Percentiles rank a stretch among this genome's conserved stretches.
Conservation (phyloP, 2,113 vertebrate genomes). For the Oreamnos americanus region DNA sequence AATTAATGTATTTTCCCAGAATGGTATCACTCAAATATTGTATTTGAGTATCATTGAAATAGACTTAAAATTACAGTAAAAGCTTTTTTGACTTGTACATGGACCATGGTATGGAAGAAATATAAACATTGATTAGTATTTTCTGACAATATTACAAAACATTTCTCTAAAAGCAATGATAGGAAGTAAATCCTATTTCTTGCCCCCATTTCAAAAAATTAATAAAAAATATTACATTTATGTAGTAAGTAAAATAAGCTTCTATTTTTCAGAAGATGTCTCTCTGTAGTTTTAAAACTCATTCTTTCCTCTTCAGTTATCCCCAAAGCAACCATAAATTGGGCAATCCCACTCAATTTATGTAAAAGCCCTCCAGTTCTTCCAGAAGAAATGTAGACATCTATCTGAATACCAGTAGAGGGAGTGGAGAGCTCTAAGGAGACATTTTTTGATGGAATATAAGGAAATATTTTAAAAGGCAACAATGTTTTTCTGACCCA, state of each 20-base stretch:
- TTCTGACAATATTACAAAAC: not conserved
- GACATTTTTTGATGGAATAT: not conserved
- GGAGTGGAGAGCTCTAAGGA: not conserved
- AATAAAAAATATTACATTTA: not conserved
- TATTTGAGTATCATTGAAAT: not conserved
- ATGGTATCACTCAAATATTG: not conserved
- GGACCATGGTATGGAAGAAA: not conserved
- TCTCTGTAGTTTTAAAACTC: not conserved
- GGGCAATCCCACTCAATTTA: not conserved
- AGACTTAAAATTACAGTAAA: not conserved
- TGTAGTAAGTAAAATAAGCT: not conserved
- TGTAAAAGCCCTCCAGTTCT: not conserved
- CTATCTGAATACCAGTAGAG: not conserved
- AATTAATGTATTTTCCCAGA: not conserved
- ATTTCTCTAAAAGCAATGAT: not conserved
- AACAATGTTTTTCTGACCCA: slow-evolving; percentile 29
- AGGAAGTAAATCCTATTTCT: not conserved
- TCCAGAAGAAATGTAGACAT: not conserved
- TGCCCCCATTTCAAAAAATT: not conserved
- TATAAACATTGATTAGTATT: not conserved
- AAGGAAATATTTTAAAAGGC: not conserved
- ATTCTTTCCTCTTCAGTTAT: not conserved
- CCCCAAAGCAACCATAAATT: not conserved
- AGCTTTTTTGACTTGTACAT: not conserved
- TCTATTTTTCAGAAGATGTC: not conserved